These are phyloP conservation scores for Osmerus eperlanus DNA, from an alignment of 2,113 vertebrate genomes.

Conservation along the genomic window DNA sequence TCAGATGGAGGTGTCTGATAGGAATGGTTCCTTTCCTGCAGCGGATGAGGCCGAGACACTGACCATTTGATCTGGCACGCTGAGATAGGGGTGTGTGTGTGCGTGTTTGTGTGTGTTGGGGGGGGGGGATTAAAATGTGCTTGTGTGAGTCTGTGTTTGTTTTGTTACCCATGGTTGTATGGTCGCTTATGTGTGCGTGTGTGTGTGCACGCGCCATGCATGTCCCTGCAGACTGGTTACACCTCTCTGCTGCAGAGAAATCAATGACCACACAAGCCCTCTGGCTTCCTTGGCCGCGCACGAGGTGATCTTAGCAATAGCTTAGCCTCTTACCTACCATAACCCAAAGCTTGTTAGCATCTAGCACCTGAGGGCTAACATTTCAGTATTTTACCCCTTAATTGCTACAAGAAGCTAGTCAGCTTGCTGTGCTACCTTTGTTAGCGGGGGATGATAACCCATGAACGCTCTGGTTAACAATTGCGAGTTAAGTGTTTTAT, in stretches of 20 bases:
- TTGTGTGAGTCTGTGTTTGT: conserved; percentile 10
- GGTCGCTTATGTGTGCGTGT: conserved; percentile 14
- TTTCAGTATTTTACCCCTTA: too few species aligned
- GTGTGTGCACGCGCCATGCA: conserved; percentile 24
- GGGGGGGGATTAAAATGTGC: neutral
- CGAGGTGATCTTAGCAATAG: neutral
- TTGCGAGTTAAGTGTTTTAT: neutral
- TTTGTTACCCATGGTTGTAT: neutral
- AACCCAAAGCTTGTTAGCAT: neutral
- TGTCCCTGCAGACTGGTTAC: conserved; percentile 52
- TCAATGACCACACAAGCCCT: conserved; percentile 56
- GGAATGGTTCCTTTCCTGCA: conserved; percentile 38
- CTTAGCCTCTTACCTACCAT: neutral
- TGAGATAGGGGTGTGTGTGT: neutral
- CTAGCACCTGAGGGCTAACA: too few species aligned
- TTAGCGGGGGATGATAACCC: neutral
- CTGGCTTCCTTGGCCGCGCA: conserved; percentile 20
- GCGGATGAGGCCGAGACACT: conserved; percentile 48
- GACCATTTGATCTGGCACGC: conserved; percentile 18
- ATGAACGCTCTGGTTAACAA: neutral
- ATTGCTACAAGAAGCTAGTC: too few species aligned
- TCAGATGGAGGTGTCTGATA: conserved; percentile 11
- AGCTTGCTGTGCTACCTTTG: too few species aligned
- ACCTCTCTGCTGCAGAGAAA: conserved; percentile 61
- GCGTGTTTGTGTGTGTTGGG: neutral